Percentiles rank a stretch among this genome's conserved stretches.
phyloP scores from a whole-genome alignment of 2,113 vertebrate genomes.

The Chaenocephalus aceratus region DNA sequence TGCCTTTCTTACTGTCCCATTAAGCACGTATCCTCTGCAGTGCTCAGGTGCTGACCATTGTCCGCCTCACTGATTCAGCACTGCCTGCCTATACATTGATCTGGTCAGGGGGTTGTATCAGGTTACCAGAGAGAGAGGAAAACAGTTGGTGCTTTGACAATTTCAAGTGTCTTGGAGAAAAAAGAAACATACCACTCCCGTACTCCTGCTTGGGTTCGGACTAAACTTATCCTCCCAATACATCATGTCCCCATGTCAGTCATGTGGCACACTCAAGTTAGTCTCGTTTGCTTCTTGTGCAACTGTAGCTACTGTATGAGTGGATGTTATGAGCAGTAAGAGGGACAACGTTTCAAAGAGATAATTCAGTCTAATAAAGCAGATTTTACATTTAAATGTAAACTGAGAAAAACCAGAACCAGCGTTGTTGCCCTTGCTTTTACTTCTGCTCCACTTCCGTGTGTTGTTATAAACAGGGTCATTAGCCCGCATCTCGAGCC shows the following conservation, averaged over 20 bases:
- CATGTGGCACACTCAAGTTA: conserved; percentile 20
- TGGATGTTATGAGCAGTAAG: background rate
- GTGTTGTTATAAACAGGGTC: conserved; percentile 12
- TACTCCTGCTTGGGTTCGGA: conserved; percentile 25
- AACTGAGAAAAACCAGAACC: background rate
- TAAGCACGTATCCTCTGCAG: conserved; percentile 5
- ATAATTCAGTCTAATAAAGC: background rate
- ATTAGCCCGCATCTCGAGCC: background rate
- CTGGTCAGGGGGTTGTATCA: conserved; percentile 20
- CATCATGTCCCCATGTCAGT: conserved; percentile 15
- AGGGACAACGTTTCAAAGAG: conserved; percentile 15
- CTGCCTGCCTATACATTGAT: conserved; percentile 29
- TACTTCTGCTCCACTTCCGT: conserved; percentile 55
- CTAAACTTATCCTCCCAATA: conserved; percentile 5
- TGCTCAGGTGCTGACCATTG: conserved; percentile 44
- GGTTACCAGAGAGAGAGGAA: conserved; percentile 41
- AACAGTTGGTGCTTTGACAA: conserved; percentile 53
- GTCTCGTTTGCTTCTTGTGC: conserved; percentile 31
- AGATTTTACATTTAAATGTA: conserved; percentile 16
- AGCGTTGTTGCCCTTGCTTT: conserved; percentile 29
- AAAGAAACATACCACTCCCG: background rate
- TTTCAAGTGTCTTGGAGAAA: conserved; percentile 32
- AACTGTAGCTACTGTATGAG: conserved; percentile 8
- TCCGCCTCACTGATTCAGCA: conserved; percentile 29
- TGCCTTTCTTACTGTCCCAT: conserved; percentile 34